phyloP scores from a whole-genome alignment of 2,888 invertebrate species.

The Autographa gamma region DNA sequence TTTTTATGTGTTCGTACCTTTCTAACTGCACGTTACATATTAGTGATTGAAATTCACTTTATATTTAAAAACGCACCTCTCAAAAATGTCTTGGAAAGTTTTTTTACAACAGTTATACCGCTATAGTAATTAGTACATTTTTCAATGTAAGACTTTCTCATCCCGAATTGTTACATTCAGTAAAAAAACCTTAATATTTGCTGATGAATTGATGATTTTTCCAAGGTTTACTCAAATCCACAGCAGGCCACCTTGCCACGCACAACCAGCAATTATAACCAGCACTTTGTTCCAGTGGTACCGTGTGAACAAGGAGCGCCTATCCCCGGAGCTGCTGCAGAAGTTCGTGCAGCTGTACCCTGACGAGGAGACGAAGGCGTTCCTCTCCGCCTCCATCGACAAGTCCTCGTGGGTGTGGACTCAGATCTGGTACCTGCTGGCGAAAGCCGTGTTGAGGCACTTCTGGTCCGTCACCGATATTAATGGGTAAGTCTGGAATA shows the following conservation, averaged over 20 bases:
- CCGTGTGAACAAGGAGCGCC: constrained; percentile 87
- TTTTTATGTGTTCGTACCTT: constrained; percentile 7
- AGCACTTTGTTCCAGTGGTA: constrained; percentile 91
- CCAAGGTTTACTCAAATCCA: too few relatives aligned
- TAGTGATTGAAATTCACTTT: background rate
- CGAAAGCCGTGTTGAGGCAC: constrained; percentile 94
- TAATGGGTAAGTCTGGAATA: constrained; percentile 93
- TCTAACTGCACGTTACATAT: background rate
- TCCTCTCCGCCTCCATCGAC: constrained; percentile 92
- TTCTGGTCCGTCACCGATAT: constrained; percentile 98
- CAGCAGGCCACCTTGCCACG: too few relatives aligned
- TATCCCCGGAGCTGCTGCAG: constrained; percentile 87
- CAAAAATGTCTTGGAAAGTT: too few relatives aligned
- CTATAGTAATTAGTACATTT: too few relatives aligned
- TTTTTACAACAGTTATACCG: too few relatives aligned
- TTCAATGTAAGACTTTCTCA: too few relatives aligned
- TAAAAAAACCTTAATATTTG: too few relatives aligned
- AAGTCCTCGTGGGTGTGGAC: constrained; percentile 96
- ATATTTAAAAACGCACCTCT: background rate
- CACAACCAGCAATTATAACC: background rate
- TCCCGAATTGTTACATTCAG: too few relatives aligned
- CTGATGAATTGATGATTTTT: too few relatives aligned
- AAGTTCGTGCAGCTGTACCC: constrained; percentile 91
- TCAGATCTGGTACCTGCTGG: constrained; percentile 96
- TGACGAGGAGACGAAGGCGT: constrained; percentile 93